Percentiles rank a stretch among this genome's conserved stretches.
These are phyloP conservation scores for Talpa occidentalis DNA, from an alignment of 2,113 vertebrate species.

Conservation along the genomic window DNA sequence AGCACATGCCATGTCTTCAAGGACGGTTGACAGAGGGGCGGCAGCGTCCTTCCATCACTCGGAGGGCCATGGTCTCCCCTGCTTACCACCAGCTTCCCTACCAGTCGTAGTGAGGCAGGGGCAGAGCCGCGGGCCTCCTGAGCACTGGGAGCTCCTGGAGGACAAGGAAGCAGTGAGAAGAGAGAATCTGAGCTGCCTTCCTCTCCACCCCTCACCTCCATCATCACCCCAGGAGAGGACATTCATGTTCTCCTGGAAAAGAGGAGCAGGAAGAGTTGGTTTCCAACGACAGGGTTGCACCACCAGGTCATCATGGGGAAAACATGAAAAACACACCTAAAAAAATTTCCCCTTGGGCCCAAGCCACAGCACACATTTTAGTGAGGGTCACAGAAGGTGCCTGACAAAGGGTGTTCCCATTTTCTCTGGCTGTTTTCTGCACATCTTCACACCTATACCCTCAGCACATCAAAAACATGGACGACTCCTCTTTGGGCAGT, in stretches of 20 bases:
- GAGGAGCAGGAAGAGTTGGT: constrained; percentile 53
- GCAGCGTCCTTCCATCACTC: background rate
- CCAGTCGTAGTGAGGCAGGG: background rate
- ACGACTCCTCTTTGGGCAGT: background rate
- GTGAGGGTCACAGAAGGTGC: background rate
- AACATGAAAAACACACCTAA: constrained; percentile 58
- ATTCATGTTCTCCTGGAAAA: background rate
- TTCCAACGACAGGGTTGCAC: background rate
- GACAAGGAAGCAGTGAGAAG: background rate
- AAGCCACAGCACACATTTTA: background rate
- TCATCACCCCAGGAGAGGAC: background rate
- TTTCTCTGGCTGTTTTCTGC: background rate
- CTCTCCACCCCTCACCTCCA: background rate
- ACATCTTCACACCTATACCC: background rate
- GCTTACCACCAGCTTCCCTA: background rate
- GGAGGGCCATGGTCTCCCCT: background rate
- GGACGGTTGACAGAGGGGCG: background rate
- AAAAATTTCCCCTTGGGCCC: constrained; percentile 24
- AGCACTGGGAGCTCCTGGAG: background rate
- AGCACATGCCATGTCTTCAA: no score
- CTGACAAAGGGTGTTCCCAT: background rate
- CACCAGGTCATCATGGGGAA: constrained; percentile 7
- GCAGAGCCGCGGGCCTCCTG: background rate
- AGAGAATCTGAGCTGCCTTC: background rate
- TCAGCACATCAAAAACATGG: background rate